A percentile compares a stretch with the other conserved stretches of the same genome.
phyloP scores from a whole-genome alignment of 2,888 invertebrate species.

The Ornithoptera priamus region DNA sequence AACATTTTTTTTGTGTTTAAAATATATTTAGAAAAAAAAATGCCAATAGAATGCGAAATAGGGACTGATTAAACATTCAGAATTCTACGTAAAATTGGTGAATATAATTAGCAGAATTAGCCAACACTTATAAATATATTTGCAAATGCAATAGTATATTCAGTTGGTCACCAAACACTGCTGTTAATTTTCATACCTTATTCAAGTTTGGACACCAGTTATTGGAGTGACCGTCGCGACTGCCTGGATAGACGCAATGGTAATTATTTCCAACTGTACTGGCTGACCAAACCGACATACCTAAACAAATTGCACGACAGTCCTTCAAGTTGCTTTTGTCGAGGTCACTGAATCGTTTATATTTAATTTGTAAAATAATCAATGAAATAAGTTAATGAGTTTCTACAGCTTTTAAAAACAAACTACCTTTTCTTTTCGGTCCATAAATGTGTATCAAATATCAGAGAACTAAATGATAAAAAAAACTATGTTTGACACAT shows the following conservation, averaged over 20 bases:
- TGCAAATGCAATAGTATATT: constrained; percentile 11
- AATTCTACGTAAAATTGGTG: constrained; percentile 5
- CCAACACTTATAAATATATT: neutral
- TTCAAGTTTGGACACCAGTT: constrained; percentile 73
- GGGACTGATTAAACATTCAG: neutral
- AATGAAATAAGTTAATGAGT: constrained; percentile 4
- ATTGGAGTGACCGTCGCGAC: constrained; percentile 67
- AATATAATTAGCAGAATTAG: constrained; percentile 22
- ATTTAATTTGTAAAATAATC: constrained; percentile 20
- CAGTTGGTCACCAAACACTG: constrained; percentile 1
- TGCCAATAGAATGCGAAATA: constrained; percentile 3
- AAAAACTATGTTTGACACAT: constrained; percentile 12
- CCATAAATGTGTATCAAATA: neutral
- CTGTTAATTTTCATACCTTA: constrained; percentile 62
- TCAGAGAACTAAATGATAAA: constrained; percentile 1
- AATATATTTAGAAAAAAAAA: neutral
- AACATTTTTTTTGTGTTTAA: neutral
- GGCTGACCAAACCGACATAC: constrained; percentile 88
- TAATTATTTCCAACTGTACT: constrained; percentile 81
- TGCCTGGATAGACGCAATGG: constrained; percentile 64
- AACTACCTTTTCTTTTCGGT: constrained; percentile 7
- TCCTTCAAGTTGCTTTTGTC: constrained; percentile 61
- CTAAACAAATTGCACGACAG: constrained; percentile 71
- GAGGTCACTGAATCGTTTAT: constrained; percentile 56
- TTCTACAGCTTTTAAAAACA: neutral